These are phyloP conservation scores for Hypomecis punctinalis DNA, from an alignment of 2,888 invertebrate genomes.

Conservation along the genomic window DNA sequence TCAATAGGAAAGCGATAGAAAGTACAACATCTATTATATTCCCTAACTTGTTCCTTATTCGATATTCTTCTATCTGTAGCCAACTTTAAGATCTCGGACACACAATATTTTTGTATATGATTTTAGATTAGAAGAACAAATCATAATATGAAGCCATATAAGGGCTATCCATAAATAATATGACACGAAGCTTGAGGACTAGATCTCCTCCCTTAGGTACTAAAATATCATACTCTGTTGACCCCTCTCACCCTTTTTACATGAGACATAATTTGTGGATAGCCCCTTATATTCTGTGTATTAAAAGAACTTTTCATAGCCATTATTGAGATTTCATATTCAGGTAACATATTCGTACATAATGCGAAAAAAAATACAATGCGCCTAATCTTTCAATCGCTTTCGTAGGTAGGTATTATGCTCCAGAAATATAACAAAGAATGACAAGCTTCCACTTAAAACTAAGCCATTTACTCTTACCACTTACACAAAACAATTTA, in stretches of 20 bases:
- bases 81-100: neutral
- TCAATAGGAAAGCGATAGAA: slow-evolving; percentile 15
- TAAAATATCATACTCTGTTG: too few species aligned
- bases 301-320: neutral
- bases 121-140: too few species aligned
- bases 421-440: slow-evolving; percentile 10
- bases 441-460: neutral
- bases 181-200: too few species aligned
- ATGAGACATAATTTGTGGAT: too few species aligned
- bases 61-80: neutral
- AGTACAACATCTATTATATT: slow-evolving; percentile 5
- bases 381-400: slow-evolving; percentile 1
- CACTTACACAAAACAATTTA: slow-evolving; percentile 7
- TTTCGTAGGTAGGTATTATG: neutral
- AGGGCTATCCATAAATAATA: too few species aligned
- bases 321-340: slow-evolving; percentile 9
- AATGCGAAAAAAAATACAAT: neutral
- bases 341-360: neutral
- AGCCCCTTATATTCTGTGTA: too few species aligned
- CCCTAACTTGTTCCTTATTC: neutral
- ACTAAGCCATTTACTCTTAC: neutral
- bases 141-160: too few species aligned
- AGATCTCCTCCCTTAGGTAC: too few species aligned
- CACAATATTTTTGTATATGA: too few species aligned
- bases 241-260: too few species aligned